A percentile compares a stretch with the other conserved stretches of the same genome.
These are phyloP conservation scores for Tursiops truncatus DNA, from an alignment of 2,113 vertebrate species.

Conservation along the genomic window DNA sequence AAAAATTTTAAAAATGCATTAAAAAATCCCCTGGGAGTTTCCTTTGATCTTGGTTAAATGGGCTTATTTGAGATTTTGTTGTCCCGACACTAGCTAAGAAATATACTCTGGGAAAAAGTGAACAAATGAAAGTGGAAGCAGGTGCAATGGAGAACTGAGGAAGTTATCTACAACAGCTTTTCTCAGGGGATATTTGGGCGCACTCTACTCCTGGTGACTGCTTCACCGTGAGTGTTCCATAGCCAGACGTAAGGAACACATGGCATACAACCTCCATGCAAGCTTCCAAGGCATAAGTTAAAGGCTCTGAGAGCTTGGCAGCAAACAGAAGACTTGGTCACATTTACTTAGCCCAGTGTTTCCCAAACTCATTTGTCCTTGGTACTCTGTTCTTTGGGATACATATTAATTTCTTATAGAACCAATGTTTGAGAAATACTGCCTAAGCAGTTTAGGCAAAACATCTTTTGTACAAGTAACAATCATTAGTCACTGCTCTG, in stretches of 20 bases:
- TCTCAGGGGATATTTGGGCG: neutral
- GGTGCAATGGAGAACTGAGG: neutral
- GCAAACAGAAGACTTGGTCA: neutral
- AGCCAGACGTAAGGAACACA: neutral
- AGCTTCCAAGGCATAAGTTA: neutral
- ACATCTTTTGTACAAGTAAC: neutral
- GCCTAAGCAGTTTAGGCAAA: neutral
- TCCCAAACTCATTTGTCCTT: neutral
- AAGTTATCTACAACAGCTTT: neutral
- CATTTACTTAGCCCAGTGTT: neutral
- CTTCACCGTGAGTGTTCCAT: neutral
- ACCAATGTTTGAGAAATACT: neutral
- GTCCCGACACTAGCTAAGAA: neutral
- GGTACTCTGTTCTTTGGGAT: neutral
- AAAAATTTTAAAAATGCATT: neutral
- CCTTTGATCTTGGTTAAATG: neutral
- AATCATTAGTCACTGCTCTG: neutral
- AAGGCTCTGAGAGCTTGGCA: neutral
- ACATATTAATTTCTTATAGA: neutral
- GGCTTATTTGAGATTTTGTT: neutral
- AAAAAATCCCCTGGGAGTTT: neutral
- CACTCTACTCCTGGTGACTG: neutral
- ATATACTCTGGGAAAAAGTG: neutral
- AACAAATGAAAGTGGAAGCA: neutral
- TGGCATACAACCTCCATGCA: accelerated